phyloP scores from a whole-genome alignment of 2,113 vertebrate species.

The Phainopepla nitens region DNA sequence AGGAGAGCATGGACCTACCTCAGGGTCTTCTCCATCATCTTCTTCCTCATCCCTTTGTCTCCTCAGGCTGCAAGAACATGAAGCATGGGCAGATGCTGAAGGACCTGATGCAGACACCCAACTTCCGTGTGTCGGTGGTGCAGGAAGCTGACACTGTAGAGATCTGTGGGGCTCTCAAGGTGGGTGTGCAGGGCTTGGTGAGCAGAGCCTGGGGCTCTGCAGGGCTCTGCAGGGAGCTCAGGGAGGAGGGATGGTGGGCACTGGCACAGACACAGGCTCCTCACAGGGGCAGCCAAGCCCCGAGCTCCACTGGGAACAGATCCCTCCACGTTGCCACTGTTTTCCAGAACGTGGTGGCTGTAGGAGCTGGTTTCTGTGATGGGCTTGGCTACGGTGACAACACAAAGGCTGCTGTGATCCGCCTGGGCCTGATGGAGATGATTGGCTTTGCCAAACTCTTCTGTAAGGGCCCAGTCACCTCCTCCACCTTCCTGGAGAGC shows the following conservation, averaged over 20 bases:
- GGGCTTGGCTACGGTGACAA: slow-evolving; percentile 94
- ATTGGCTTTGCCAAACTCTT: slow-evolving; percentile 87
- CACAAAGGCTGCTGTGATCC: slow-evolving; percentile 95
- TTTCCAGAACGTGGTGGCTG: slow-evolving; percentile 89
- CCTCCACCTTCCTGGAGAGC: slow-evolving; percentile 93
- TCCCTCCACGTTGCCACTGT: neutral
- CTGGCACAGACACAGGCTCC: neutral
- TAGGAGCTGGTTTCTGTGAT: slow-evolving; percentile 95
- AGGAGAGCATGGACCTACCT: neutral
- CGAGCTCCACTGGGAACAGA: fast-evolving
- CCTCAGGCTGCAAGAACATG: slow-evolving; percentile 83
- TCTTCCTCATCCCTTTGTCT: neutral
- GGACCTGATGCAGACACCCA: slow-evolving; percentile 91
- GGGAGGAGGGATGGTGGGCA: neutral
- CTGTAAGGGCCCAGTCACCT: slow-evolving; percentile 82
- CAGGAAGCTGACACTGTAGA: slow-evolving; percentile 92
- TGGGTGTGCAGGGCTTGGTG: slow-evolving; percentile 15
- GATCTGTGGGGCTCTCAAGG: slow-evolving; percentile 97
- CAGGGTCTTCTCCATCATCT: neutral
- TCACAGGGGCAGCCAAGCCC: neutral
- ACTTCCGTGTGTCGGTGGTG: slow-evolving; percentile 92
- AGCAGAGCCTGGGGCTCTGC: neutral
- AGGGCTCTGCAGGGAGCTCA: neutral
- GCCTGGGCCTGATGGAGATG: slow-evolving; percentile 97
- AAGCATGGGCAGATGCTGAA: slow-evolving; percentile 82